A percentile compares a stretch with the other conserved stretches of the same genome.
Conservation (phyloP, 2,113 vertebrate genomes). For the Marmota flaviventris region DNA sequence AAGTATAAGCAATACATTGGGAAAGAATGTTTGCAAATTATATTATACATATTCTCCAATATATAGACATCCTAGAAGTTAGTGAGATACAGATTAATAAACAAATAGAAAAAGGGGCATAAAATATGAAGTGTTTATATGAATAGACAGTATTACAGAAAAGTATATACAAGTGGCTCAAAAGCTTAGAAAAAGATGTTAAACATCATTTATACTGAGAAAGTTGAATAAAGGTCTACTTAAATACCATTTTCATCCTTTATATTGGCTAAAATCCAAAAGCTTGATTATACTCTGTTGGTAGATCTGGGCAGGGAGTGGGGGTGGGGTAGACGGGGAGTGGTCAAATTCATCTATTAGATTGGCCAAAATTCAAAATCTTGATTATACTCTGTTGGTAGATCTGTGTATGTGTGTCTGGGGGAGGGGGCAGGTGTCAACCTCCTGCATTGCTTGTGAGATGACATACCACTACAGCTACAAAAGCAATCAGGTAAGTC, state of each 20-base stretch:
- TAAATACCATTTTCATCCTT: not conserved
- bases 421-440: no score
- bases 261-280: not conserved
- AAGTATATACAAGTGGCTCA: not conserved
- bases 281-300: not conserved
- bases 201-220: not conserved
- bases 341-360: not conserved
- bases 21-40: not conserved
- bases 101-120: not conserved
- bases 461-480: not conserved
- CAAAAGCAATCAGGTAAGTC: not conserved
- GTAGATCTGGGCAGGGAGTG: not conserved
- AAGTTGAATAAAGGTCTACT: not conserved
- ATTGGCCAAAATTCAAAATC: not conserved
- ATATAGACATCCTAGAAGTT: no score
- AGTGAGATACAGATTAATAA: no score
- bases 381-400: not conserved
- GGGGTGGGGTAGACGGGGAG: no score
- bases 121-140: not conserved
- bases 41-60: not conserved
- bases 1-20: not conserved
- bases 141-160: not conserved
- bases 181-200: not conserved
- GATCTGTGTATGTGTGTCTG: not conserved
- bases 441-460: not conserved